Evolutionary conservation across 2,797 vertebrate species (phyloP).

Genomic region (Chrysocyon brachyurus): DNA sequence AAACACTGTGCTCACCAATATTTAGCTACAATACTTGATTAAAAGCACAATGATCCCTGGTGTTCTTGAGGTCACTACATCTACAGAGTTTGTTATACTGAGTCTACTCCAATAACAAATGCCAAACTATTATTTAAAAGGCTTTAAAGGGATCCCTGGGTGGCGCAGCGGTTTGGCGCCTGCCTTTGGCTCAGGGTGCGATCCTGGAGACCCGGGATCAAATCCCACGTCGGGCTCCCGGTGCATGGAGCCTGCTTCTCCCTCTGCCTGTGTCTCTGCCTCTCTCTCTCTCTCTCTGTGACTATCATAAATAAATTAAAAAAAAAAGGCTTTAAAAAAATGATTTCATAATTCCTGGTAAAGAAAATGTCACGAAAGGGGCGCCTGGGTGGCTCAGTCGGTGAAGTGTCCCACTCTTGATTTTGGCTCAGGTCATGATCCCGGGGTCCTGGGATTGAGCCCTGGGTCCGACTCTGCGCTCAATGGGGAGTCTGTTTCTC

Average conservation of each 20-base stretch:
- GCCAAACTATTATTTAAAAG: not conserved
- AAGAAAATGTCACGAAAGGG: not conserved
- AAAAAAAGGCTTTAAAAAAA: not conserved
- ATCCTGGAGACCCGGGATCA: too few species aligned
- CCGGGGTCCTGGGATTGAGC: not conserved
- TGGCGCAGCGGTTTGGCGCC: too few species aligned
- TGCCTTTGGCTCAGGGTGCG: too few species aligned
- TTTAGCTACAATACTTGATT: not conserved
- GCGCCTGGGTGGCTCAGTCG: not conserved
- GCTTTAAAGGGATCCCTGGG: not conserved
- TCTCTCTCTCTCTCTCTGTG: too few species aligned
- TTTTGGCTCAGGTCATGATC: not conserved
- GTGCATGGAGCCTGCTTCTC: too few species aligned
- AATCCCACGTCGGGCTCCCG: too few species aligned
- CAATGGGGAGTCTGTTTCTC: not conserved
- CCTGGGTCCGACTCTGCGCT: not conserved
- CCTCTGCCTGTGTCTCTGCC: too few species aligned
- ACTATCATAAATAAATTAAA: too few species aligned
- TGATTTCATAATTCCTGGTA: not conserved
- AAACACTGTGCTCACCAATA: not conserved
- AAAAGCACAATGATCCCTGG: not conserved
- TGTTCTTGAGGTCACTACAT: not conserved
- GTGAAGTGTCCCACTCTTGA: not conserved
- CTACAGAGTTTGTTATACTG: not conserved
- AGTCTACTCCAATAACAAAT: not conserved